Percentiles rank a stretch among this genome's conserved stretches.
These are phyloP conservation scores for Brachypterus glaber DNA, from an alignment of 2,888 invertebrate genomes.

Conservation along the genomic window DNA sequence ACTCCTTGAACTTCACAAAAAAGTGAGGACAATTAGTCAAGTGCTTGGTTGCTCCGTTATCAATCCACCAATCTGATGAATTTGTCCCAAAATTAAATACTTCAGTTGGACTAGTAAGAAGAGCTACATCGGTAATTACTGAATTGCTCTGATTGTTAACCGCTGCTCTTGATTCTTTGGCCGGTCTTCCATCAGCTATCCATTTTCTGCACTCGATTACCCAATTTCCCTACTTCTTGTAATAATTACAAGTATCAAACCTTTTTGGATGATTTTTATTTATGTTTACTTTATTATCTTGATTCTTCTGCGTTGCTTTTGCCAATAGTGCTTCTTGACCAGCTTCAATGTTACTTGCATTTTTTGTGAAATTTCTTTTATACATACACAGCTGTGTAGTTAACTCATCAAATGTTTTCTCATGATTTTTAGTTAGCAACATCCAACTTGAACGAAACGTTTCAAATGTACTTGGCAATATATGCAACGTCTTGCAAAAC, in stretches of 20 bases:
- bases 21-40: constrained; percentile 21
- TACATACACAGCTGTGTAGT: constrained; percentile 21
- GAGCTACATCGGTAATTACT: constrained; percentile 11
- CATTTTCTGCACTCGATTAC: background rate
- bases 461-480: constrained; percentile 18
- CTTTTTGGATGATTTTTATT: background rate
- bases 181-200: constrained; percentile 21
- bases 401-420: constrained; percentile 22
- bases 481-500: constrained; percentile 23
- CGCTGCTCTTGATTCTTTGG: constrained; percentile 28
- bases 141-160: constrained; percentile 6
- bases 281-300: background rate
- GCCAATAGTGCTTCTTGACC: constrained; percentile 15
- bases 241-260: constrained; percentile 8
- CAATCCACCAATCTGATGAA: constrained; percentile 17
- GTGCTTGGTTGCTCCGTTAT: constrained; percentile 29
- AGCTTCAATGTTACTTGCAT: constrained; percentile 3
- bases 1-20: constrained; percentile 19
- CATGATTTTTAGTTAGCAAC: constrained; percentile 23
- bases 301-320: constrained; percentile 3
- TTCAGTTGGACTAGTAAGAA: constrained; percentile 16
- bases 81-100: constrained; percentile 21
- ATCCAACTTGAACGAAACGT: constrained; percentile 19
- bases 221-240: constrained; percentile 7
- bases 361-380: constrained; percentile 19